These are phyloP conservation scores for Otolemur garnettii DNA, from an alignment of 2,113 vertebrate genomes.

Conservation along the genomic window DNA sequence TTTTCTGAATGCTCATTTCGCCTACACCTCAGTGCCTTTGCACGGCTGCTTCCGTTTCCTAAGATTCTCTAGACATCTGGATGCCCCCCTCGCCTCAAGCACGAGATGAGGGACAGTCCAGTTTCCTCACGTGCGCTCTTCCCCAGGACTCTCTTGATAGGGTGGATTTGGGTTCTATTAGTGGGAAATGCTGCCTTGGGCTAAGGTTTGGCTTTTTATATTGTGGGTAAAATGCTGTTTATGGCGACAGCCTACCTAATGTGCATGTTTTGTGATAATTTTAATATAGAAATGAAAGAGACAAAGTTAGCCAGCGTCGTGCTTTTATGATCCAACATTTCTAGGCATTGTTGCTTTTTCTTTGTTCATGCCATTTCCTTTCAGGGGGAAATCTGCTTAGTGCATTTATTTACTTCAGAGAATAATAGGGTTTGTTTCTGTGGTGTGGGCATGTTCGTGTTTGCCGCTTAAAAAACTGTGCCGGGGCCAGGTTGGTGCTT, in stretches of 20 bases:
- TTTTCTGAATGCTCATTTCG: background rate
- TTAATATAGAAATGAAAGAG: constrained; percentile 80
- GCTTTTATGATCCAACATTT: constrained; percentile 81
- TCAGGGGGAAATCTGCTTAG: constrained; percentile 40
- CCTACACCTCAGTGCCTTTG: background rate
- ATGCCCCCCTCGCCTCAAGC: background rate
- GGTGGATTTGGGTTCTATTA: background rate
- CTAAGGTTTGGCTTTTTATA: background rate
- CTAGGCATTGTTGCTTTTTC: constrained; percentile 64
- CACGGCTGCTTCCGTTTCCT: background rate
- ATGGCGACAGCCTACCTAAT: background rate
- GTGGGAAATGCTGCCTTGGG: background rate
- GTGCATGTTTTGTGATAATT: constrained; percentile 11
- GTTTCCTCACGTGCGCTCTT: background rate
- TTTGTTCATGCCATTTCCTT: constrained; percentile 74
- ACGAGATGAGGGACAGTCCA: background rate
- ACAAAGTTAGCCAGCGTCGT: constrained; percentile 58
- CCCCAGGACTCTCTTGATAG: background rate
- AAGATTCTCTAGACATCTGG: background rate
- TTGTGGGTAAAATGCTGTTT: background rate
- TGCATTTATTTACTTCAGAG: constrained; percentile 70
- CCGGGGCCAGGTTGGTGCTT: constrained; percentile 21
- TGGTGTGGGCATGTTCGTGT: background rate
- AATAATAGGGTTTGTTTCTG: constrained; percentile 59
- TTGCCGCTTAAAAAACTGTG: constrained; percentile 50